Evolutionary conservation across 2,113 vertebrate genomes (phyloP), one percentile per base, ranked within the genome.

Genomic region (Lepisosteus oculatus): DNA sequence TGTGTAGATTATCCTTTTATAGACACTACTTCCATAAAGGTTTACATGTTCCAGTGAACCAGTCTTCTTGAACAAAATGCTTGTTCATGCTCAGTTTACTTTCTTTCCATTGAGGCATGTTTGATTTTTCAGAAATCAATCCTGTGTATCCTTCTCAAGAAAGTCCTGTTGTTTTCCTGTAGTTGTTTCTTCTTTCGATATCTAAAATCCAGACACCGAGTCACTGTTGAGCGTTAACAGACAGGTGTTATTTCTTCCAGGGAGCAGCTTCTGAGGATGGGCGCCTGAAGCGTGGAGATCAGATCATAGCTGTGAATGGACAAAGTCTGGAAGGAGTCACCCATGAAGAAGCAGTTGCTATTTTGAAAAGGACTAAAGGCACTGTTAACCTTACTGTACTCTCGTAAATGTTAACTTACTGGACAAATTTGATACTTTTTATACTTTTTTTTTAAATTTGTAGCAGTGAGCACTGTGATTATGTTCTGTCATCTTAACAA

Each of bases 241-340:
- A 29, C 29, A 29, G 29, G 29, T 29, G 29, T 29, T 29, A 29
- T 29, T 43, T 44, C 41, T 29, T 61, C 17, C 74, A 99, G 96
- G 96, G 97, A 8, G 97, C 97, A 71, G 97, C 97, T 1, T 91
- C 96, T 0, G 97, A 98, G 88, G 97, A 98, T 29, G 95, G 97
- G 6, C 95, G 91, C 15, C 90, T 99, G 65, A 99, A 97, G 80
- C 90, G 97, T 0, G 97, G 97, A 0, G 97, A 99, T 86, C 97
- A 99, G 82, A 97, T 99, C 71, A 93, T 99, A 76, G 96, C 97
- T 0, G 97, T 99, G 62, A 99, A 98, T 7, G 94, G 93, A 11
- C 96, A 98, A 82, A 95, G 91, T 72, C 90, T 99, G 70, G 96
- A 99, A 77, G 95, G 95, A 0, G 95, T 97, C 14, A 98, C 95